phyloP scores from a whole-genome alignment of 2,113 vertebrate genomes.

The Pollimyrus isidori region DNA sequence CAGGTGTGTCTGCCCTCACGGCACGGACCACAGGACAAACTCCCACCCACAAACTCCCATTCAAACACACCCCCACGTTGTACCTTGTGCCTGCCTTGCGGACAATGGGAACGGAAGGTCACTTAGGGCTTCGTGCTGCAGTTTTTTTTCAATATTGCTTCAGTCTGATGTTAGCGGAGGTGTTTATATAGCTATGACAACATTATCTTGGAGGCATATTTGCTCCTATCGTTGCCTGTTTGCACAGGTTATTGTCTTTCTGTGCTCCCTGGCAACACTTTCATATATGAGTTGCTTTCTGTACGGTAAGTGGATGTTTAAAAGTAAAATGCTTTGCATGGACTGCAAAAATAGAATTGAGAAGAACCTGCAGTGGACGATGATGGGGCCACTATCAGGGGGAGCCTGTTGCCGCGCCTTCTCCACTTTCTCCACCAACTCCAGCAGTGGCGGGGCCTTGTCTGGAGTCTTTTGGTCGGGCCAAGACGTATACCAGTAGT shows the following conservation, averaged over 20 bases:
- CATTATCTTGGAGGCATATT: not conserved
- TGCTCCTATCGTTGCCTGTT: not conserved
- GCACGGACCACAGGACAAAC: not conserved
- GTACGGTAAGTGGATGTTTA: not conserved
- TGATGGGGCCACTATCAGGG: constrained; percentile 70
- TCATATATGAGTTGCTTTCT: not conserved
- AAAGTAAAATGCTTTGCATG: not conserved
- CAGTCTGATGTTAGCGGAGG: not conserved
- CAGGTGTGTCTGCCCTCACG: too few species aligned
- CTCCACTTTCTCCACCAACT: constrained; percentile 89
- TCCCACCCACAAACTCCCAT: not conserved
- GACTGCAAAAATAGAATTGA: not conserved
- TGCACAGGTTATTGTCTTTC: not conserved
- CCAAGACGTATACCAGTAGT: constrained; percentile 99
- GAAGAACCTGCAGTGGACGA: constrained; percentile 93
- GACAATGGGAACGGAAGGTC: not conserved
- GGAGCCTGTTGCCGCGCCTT: constrained; percentile 70
- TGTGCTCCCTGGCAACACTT: not conserved
- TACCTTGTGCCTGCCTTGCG: not conserved
- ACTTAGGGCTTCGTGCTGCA: not conserved
- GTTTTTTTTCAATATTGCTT: not conserved
- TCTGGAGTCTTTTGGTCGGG: constrained; percentile 98
- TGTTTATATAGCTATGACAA: not conserved
- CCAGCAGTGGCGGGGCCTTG: constrained; percentile 87
- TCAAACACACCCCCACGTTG: not conserved